Evolutionary conservation across 2,113 vertebrate species (phyloP), one percentile per base, ranked within the genome.

Genomic region (Calonectris borealis): DNA sequence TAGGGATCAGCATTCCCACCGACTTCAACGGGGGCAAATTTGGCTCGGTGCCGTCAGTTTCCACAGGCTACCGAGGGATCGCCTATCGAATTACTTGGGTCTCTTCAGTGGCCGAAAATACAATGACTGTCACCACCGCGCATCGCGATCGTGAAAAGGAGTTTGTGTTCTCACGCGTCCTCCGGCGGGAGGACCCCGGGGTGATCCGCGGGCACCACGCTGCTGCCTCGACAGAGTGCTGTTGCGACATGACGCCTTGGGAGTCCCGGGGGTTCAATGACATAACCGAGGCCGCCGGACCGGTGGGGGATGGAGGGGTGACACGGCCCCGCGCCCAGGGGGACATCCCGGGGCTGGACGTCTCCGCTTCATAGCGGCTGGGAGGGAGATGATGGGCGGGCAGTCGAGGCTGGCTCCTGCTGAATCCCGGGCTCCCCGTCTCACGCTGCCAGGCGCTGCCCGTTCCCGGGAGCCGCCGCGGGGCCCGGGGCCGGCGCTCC

Each of bases 1-100:
- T 80, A n/a, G 91, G 58, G 48, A 83, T 46, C 27, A 5, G 54
- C 83, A 7, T 27, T 52, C 71, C 68, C 77, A 54, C 77, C 48
- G 49, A n/a, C 83, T 57, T 77, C 78, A 29, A 32, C 32, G 22
- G 34, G 42, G 83, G 31, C 66, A 31, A n/a, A 49, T 83, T 83
- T 88, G 96, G 94, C 88, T 88, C n/a, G 1, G 26, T 57, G 96
- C 86, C 76, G 13, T 70, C 48, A 13, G 65, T 89, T 95, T 89
- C 93, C 89, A 71, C 84, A 75, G 86, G 57, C 65, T 72, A 16
- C 38, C 36, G 55, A 86, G 85, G 76, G 85, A 66, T 90, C 93
- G 38, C 82, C 60, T 94, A 44, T 88, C 64, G 36, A 73, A 25
- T 94, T 84, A 71, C 94, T 75, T 2, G 36, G 36, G 22, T 49